Conservation (phyloP, 2,113 vertebrate species). For the Petroica traversi region DNA sequence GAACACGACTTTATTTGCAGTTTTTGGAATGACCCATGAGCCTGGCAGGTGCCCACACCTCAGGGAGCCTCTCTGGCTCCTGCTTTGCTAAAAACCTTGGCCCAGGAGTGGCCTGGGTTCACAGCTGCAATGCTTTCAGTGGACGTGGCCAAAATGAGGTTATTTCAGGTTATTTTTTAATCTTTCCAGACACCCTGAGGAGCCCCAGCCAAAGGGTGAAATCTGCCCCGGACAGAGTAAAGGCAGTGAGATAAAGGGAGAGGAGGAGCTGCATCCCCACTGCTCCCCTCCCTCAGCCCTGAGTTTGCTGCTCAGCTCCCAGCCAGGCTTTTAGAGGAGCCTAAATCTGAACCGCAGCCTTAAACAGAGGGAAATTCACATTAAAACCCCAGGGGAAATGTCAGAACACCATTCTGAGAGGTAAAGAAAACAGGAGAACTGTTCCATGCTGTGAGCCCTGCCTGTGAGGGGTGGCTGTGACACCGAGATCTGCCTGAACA, state of each 20-base stretch:
- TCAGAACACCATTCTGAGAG: not conserved
- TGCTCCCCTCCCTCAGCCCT: not conserved
- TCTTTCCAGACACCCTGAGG: not conserved
- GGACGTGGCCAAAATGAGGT: not conserved
- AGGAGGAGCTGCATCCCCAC: not conserved
- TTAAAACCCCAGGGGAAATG: not conserved
- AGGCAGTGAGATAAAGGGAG: not conserved
- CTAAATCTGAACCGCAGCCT: not conserved
- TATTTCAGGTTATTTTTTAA: not conserved
- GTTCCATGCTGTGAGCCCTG: not conserved
- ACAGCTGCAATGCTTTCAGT: not conserved
- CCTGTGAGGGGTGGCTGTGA: not conserved
- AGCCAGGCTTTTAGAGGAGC: not conserved
- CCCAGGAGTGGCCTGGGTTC: not conserved
- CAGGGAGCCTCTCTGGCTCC: not conserved
- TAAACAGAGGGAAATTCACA: not conserved
- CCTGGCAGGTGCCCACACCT: not conserved
- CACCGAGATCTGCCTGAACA: not conserved
- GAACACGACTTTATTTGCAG: conserved; percentile 28
- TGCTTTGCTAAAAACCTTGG: not conserved
- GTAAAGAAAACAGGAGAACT: not conserved
- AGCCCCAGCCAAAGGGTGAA: not conserved
- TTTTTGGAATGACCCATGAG: not conserved
- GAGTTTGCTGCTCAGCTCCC: not conserved
- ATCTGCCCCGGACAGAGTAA: not conserved